Evolutionary conservation across 2,113 vertebrate species (phyloP), one percentile per base, ranked within the genome.

Genomic region (Narcine bancroftii): DNA sequence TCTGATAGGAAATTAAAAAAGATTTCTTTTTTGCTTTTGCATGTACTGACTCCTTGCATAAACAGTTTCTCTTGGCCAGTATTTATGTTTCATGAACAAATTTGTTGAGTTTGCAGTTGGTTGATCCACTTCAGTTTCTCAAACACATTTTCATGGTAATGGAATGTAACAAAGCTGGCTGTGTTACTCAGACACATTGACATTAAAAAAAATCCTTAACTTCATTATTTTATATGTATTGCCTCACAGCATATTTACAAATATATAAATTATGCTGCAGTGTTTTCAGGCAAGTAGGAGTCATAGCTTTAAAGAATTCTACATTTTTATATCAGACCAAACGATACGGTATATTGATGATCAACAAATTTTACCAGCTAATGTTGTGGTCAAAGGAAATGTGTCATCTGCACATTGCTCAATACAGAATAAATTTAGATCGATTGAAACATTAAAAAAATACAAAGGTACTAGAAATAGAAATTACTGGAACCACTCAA

Each of bases 101-200:
- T 89, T 66, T 89, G 87, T 89, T 89, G 56, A 66, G 87, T 66
- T 69, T 66, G n/a, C 63, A 89, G 65, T 36, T 66, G 56, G 87
- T 45, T 89, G 87, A 89, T 66, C 87, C 65, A 36, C 63, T 66
- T 39, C 87, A 89, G 63, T 66, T 89, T 89, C 66, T 89, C 60
- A 66, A 89, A 66, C 87, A 24, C 60, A 66, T 89, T 89, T 89
- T 65, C 87, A 45, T 29, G 29, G 36, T 89, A 66, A 89, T 66
- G 87, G 65, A 91, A 91, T 91, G 89, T 33, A 91, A 69, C 63
- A 91, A 42, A 91, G 89, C 89, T 91, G 89, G 65, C 89, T 33
- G 39, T 91, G 89, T 91, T 91, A 69, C 65, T 91, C 89, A 53
- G 79, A 83, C 79, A 71, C 26, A 69, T 42, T 66, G 60, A 66